Evolutionary conservation across 2,113 vertebrate species (phyloP).

Genomic region (Danio rerio): GRCz12tu NC_133178.1:42827001-42827500

Average conservation of each 20-base stretch:
- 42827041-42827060: too few species aligned
- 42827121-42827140: not conserved
- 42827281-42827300: conserved; percentile 86
- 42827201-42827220: not conserved
- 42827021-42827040: too few species aligned
- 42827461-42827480: not conserved
- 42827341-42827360: conserved; percentile 86
- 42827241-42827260: conserved; percentile 73
- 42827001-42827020: too few species aligned
- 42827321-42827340: conserved; percentile 79
- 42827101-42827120: not conserved
- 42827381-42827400: conserved; percentile 82
- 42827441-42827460: not conserved
- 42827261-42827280: conserved; percentile 76
- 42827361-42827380: conserved; percentile 86
- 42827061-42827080: too few species aligned
- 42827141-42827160: not conserved
- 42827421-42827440: conserved; percentile 18
- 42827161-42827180: not conserved
- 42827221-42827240: not conserved
- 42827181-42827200: not conserved
- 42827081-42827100: not conserved
- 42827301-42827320: conserved; percentile 76
- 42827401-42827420: conserved; percentile 55
- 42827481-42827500: not conserved